These are phyloP conservation scores for rat (Rattus norvegicus) DNA, from an alignment of 2,113 vertebrate species.

Conservation along the genomic window DNA sequence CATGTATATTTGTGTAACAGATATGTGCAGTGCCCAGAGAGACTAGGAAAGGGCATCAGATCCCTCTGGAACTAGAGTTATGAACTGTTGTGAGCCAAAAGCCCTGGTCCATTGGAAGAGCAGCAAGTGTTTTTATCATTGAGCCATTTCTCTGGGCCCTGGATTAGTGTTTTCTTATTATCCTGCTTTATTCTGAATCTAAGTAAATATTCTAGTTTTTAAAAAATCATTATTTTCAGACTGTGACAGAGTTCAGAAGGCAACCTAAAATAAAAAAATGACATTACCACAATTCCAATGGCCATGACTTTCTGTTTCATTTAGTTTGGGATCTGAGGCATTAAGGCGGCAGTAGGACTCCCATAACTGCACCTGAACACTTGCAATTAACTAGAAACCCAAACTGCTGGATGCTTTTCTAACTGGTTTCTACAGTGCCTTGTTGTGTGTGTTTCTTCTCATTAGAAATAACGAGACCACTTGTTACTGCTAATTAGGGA, in stretches of 20 bases:
- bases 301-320: background rate
- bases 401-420: background rate
- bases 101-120: background rate
- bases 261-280: background rate
- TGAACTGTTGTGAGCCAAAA: background rate
- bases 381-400: slow-evolving; percentile 36
- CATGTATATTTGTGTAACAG: background rate
- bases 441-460: background rate
- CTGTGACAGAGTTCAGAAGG: background rate
- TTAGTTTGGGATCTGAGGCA: slow-evolving; percentile 30
- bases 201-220: slow-evolving; percentile 29
- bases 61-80: background rate
- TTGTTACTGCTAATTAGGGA: slow-evolving; percentile 18
- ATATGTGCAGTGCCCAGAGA: background rate
- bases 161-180: background rate
- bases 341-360: background rate
- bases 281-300: background rate
- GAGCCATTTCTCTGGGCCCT: background rate
- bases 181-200: background rate
- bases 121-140: background rate
- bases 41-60: background rate
- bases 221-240: background rate
- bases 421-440: background rate
- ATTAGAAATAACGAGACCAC: slow-evolving; percentile 23
- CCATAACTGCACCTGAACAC: background rate